Percentiles rank a stretch among this genome's conserved stretches.
Conservation (phyloP, 2,888 invertebrate genomes). For the Melanophora roralis region DNA sequence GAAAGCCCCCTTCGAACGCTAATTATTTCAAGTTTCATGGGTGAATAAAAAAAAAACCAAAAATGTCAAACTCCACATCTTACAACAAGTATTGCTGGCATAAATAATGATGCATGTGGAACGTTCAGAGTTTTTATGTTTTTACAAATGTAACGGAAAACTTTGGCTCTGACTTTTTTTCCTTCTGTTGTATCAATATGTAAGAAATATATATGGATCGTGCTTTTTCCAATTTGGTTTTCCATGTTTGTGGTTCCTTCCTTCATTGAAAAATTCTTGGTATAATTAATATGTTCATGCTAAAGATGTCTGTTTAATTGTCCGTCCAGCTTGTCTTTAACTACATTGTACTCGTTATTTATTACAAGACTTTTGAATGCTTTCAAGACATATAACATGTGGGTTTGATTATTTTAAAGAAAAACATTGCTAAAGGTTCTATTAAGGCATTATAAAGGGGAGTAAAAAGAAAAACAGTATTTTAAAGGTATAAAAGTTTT, state of each 20-base stretch:
- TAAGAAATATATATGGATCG: no score
- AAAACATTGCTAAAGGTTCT: not conserved
- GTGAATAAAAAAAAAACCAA: not conserved
- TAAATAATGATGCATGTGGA: constrained; percentile 22
- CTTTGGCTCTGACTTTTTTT: not conserved
- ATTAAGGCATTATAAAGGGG: no score
- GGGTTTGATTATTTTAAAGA: constrained; percentile 8
- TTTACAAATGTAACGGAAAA: constrained; percentile 49
- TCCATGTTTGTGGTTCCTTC: constrained; percentile 26
- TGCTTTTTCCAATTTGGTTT: not conserved
- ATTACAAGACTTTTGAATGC: constrained; percentile 1
- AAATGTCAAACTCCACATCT: constrained; percentile 2
- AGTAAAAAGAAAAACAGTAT: no score
- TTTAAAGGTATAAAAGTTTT: not conserved
- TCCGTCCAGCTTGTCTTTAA: constrained; percentile 5
- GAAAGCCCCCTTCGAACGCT: constrained; percentile 18
- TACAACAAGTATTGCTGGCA: not conserved
- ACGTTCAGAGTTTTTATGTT: constrained; percentile 29
- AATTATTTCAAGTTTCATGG: constrained; percentile 36
- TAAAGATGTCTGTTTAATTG: constrained; percentile 8
- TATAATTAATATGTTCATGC: constrained; percentile 57
- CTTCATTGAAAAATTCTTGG: constrained; percentile 46
- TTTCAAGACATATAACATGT: constrained; percentile 30
- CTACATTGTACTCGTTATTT: constrained; percentile 5
- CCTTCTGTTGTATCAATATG: not conserved